A percentile compares a stretch with the other conserved stretches of the same genome.
Conservation (phyloP, 2,113 vertebrate species). For the Sylvietta virens region DNA sequence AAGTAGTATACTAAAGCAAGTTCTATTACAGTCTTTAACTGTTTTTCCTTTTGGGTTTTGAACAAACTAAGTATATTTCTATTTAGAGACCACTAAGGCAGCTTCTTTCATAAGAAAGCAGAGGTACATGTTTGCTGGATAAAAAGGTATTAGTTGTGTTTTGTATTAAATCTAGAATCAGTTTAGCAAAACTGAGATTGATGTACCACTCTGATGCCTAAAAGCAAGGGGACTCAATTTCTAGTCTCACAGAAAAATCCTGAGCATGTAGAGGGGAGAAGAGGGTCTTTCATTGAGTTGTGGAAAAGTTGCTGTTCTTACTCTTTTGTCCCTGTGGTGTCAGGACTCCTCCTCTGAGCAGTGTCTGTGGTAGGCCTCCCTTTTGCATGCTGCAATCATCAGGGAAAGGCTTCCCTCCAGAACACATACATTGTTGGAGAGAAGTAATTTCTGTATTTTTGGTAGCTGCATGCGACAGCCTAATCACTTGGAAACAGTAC, state of each 20-base stretch:
- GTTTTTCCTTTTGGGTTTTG: not conserved
- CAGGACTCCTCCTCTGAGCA: not conserved
- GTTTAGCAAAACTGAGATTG: not conserved
- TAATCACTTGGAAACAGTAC: not conserved
- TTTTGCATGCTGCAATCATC: not conserved
- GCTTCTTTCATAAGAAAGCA: not conserved
- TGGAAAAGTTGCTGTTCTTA: not conserved
- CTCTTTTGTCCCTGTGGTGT: not conserved
- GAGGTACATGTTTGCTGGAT: not conserved
- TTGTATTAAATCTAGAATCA: not conserved
- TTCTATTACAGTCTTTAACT: not conserved
- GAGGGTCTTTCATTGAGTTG: not conserved
- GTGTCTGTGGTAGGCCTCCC: not conserved
- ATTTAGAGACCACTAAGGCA: not conserved
- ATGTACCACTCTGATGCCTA: not conserved
- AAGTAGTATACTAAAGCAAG: not conserved
- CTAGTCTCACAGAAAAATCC: not conserved
- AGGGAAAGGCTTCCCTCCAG: not conserved
- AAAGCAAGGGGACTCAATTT: not conserved
- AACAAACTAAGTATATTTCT: not conserved
- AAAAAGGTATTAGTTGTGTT: not conserved
- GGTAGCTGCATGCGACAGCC: not conserved
- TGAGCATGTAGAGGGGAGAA: not conserved
- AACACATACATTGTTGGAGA: not conserved
- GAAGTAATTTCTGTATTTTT: not conserved